Evolutionary conservation across 2,888 invertebrate species (phyloP).

Genomic region (Ochropleura plecta): DNA sequence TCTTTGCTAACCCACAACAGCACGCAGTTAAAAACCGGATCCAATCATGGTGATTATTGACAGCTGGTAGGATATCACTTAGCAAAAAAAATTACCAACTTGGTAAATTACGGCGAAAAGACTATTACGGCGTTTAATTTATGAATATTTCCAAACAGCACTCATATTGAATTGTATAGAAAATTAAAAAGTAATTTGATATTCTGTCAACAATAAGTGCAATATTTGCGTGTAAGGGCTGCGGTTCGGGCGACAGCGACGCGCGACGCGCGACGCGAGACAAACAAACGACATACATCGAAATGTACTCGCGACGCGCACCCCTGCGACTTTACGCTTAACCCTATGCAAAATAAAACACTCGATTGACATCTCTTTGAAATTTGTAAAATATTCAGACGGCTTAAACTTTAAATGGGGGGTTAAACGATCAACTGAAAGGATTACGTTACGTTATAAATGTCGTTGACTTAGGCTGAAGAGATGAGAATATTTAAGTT

Average conservation of each 20-base stretch:
- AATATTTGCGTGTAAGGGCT: conserved; percentile 69
- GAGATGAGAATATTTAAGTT: conserved; percentile 30
- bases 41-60: not conserved
- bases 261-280: conserved; percentile 65
- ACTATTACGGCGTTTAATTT: too few relatives aligned
- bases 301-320: conserved; percentile 88
- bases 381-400: conserved; percentile 90
- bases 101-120: not conserved
- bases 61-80: not conserved
- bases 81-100: not conserved
- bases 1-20: not conserved
- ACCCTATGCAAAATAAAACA: conserved; percentile 91
- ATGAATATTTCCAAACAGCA: conserved; percentile 24
- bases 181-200: conserved; percentile 85
- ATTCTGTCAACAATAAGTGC: conserved; percentile 86
- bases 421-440: conserved; percentile 88
- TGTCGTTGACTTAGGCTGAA: conserved; percentile 43
- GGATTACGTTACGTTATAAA: conserved; percentile 78
- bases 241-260: conserved; percentile 67
- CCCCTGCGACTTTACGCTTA: conserved; percentile 73
- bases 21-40: not conserved
- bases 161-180: conserved; percentile 66
- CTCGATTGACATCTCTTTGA: conserved; percentile 90
- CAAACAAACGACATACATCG: conserved; percentile 90
- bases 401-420: conserved; percentile 86